Percentiles rank a stretch among this genome's conserved stretches.
Conservation (phyloP, 2,797 vertebrate genomes). For the Gambelia wislizenii region DNA sequence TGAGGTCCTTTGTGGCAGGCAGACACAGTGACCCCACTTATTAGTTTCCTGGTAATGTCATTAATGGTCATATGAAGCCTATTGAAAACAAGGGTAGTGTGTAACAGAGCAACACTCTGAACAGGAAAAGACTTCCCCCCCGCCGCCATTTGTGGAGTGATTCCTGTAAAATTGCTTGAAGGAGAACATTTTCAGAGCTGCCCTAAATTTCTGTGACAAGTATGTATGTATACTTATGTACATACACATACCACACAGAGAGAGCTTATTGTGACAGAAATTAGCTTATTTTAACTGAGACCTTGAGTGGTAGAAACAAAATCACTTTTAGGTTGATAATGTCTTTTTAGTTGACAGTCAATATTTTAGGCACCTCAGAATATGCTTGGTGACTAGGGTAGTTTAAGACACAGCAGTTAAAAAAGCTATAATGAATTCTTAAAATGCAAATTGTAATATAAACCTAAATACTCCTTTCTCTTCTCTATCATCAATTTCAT, state of each 20-base stretch:
- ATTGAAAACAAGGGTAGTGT: not conserved
- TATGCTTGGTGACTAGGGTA: not conserved
- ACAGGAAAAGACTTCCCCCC: too few species aligned
- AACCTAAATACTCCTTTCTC: not conserved
- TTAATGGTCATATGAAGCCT: not conserved
- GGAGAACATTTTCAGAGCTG: not conserved
- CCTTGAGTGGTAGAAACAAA: not conserved
- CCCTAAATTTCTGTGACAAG: not conserved
- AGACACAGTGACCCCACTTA: too few species aligned
- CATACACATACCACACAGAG: too few species aligned
- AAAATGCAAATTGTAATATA: not conserved
- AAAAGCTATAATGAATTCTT: not conserved
- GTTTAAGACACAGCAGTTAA: not conserved
- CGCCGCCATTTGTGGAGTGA: not conserved
- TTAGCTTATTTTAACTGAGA: not conserved
- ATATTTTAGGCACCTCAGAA: not conserved
- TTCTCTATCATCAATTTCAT: conserved; percentile 28
- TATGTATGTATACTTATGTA: too few species aligned
- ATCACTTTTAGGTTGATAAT: not conserved
- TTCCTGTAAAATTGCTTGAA: not conserved
- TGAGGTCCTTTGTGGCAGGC: not conserved
- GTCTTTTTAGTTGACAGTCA: not conserved
- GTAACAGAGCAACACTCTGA: not conserved
- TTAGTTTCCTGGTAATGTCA: not conserved
- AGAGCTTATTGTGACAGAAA: not conserved